A percentile compares a stretch with the other conserved stretches of the same genome.
Conservation (phyloP, 2,113 vertebrate genomes). For the Cynocephalus volans region DNA sequence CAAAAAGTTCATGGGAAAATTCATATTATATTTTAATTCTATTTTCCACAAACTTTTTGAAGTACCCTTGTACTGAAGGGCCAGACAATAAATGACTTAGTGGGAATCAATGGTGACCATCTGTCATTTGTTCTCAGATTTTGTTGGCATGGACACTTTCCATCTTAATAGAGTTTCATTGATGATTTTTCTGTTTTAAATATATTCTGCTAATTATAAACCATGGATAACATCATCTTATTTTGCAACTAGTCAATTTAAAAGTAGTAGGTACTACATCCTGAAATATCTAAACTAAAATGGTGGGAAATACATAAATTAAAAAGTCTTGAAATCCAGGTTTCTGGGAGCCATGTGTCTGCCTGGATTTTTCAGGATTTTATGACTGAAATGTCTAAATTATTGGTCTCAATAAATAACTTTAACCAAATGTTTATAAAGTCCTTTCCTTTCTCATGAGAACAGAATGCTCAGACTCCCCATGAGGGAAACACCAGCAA, state of each 20-base stretch:
- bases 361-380: background rate
- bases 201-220: background rate
- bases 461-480: background rate
- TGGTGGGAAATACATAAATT: background rate
- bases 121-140: too few species aligned
- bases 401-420: rapidly evolving
- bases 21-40: too few species aligned
- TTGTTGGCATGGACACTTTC: background rate
- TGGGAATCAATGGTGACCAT: background rate
- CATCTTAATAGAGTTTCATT: background rate
- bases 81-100: too few species aligned
- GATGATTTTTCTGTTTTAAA: background rate
- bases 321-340: background rate
- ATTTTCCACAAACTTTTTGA: too few species aligned
- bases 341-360: background rate
- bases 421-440: background rate
- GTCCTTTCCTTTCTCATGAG: background rate
- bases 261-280: background rate
- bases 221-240: background rate
- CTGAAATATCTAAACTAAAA: background rate
- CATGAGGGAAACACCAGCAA: background rate
- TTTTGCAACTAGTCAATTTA: background rate
- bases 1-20: too few species aligned
- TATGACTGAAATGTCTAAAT: rapidly evolving
- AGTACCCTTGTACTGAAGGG: background rate